These are phyloP conservation scores for Aphodius granarius DNA, from an alignment of 2,888 invertebrate species.

Conservation along the genomic window DNA sequence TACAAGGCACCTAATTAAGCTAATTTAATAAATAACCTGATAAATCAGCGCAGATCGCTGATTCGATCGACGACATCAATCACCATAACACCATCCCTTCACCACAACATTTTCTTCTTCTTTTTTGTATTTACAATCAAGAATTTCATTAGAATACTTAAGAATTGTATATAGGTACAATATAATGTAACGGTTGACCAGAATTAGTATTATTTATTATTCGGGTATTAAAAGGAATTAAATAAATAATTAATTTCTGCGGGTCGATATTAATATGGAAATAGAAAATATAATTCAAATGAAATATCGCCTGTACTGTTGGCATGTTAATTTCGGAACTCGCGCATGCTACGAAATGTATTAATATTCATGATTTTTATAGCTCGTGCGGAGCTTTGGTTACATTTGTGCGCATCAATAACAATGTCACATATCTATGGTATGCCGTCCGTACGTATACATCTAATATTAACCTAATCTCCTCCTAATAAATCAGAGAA, in stretches of 20 bases:
- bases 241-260: neutral
- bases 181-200: neutral
- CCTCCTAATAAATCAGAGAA: neutral
- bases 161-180: too few species aligned
- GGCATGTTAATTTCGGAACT: neutral
- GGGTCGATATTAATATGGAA: neutral
- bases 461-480: neutral
- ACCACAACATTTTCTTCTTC: neutral
- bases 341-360: neutral
- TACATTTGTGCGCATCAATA: neutral
- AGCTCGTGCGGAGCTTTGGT: neutral
- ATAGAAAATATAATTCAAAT: neutral
- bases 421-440: neutral
- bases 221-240: neutral
- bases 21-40: constrained; percentile 45
- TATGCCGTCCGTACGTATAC: neutral
- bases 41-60: constrained; percentile 35
- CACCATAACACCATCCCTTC: constrained; percentile 18
- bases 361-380: neutral
- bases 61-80: constrained; percentile 31
- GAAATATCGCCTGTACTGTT: neutral
- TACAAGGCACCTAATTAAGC: constrained; percentile 49
- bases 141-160: too few species aligned
- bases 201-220: neutral
- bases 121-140: neutral